Base-by-base conservation (phyloP, 2,888 invertebrate species). In the Tipula helvola region DNA sequence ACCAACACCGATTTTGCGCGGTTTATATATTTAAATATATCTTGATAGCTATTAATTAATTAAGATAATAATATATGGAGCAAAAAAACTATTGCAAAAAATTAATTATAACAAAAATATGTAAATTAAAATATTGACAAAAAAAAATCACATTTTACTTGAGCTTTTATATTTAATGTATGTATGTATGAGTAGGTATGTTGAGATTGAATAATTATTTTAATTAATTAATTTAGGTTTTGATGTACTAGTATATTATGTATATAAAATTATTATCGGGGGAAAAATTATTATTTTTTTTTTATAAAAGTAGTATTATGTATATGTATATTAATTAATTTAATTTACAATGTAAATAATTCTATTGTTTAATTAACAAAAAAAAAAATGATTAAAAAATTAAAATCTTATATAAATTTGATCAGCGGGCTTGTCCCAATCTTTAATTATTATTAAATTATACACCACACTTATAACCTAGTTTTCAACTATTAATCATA, bases 401-500 rank as follows among this genome's bases (percentile, higher is more conserved):
- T 39, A 2, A 39, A 39, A 28, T 28, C 3, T 28, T 71, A 71
- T 71, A 71, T 10, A 52, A 28, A 71, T 71, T 28, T 71, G 28
- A 71, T 71, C 28, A 71, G 3, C 71, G 28, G 71, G 28, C 18
- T 10, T 71, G 71, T 28, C 71, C 28, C 28, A 71, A 18, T 28
- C 16, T 16, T 10, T 71, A 39, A 16, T 16, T 16, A 16, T 8
- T 71, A 71, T 71, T 71, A 71, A 71, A 71, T 71, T 28, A 71
- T 28, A 71, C 71, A 71, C 28, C 18, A 10, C 52, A 57, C 52
- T 4, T 57, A 57, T 71, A 71, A 36, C 28, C 28, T 39, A 44
- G 36, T 86, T 85, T 87, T 88, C 88, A 89, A 88, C 89, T 89
- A 86, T 87, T 89, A 87, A 89, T 88, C 13, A 87, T 87, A 86